These are phyloP conservation scores for Heliopora coerulea DNA, from an alignment of 92 coral and sea anemone species.

Conservation along the genomic window DNA sequence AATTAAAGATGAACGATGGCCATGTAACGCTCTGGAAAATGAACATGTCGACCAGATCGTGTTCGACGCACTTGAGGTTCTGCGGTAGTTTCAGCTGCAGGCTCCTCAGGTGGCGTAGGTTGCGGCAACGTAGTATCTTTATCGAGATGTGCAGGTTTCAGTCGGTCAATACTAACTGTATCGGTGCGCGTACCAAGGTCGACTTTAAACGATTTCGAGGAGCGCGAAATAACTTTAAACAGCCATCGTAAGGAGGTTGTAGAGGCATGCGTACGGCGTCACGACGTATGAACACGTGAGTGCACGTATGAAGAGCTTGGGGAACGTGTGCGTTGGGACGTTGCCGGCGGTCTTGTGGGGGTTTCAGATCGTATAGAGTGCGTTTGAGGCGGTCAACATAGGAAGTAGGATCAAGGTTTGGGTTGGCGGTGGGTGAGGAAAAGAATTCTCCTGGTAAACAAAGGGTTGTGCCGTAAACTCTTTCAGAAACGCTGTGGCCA, in stretches of 20 bases:
- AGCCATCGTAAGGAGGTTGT: conserved; percentile 30
- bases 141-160: conserved; percentile 17
- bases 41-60: conserved; percentile 18
- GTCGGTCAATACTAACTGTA: conserved; percentile 3
- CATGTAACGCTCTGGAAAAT: neutral
- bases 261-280: conserved; percentile 26
- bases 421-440: neutral
- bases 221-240: neutral
- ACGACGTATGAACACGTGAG: conserved; percentile 17
- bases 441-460: conserved; percentile 23
- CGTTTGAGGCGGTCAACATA: conserved; percentile 6
- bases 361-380: neutral
- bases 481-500: conserved; percentile 1
- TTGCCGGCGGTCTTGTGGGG: neutral
- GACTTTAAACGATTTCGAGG: neutral
- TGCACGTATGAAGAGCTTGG: neutral
- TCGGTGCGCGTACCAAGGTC: conserved; percentile 1
- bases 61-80: neutral
- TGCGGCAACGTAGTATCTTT: neutral
- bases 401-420: neutral
- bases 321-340: neutral
- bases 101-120: neutral
- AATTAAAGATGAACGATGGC: neutral
- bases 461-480: conserved; percentile 22
- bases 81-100: neutral